Base-by-base conservation (phyloP, 2,113 vertebrate genomes). In the Pelobates fuscus region DNA sequence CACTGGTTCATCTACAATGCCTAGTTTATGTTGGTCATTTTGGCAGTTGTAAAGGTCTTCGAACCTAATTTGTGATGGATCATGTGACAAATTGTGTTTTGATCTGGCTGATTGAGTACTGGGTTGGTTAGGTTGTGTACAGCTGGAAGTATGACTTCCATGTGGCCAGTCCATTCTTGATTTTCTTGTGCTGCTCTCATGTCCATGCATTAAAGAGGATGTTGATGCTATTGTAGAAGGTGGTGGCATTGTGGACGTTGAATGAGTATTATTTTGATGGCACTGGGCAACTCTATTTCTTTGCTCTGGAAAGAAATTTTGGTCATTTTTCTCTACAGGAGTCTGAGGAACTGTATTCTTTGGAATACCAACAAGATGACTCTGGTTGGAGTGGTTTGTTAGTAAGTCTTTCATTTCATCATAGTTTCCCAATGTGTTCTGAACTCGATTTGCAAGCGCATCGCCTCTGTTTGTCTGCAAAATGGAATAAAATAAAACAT, bases 401-500 rank as follows among this genome's bases (percentile, higher is more conserved):
- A 97, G 81, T 68, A 97, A 88, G 82, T 97, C 95, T 82, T 97
- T 98, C 95, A 98, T 96, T 85, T 98, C 95, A 80, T 98, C 96
- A 10, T 96, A 98, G 83, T 94, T 96, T 81, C 96, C 95, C 87
- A 98, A 74, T 0, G 95, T 98, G 84, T 94, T 96, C 91, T 98
- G 95, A 81, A 97, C 94, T 57, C 94, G 94, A 84, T 88, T 97
- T 82, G 96, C 94, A 87, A 97, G 88, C n/a, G 94, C 95, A 54
- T 97, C 95, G 0, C 94, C 95, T 91, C 95, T 97, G 89, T 92
- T 96, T 80, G 95, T 98, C 96, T 97, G 81, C 29, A 37, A 27
- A 30, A 17, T 46, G 43, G 49, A 67, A 58, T 2, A 85, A 85
- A 90, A 85, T n/a, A n/a, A n/a, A n/a, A n/a, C n/a, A n/a, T n/a